Conservation (phyloP, 37 sponge, comb jelly and placozoan species). For the Cliona cf. orientalis region DNA sequence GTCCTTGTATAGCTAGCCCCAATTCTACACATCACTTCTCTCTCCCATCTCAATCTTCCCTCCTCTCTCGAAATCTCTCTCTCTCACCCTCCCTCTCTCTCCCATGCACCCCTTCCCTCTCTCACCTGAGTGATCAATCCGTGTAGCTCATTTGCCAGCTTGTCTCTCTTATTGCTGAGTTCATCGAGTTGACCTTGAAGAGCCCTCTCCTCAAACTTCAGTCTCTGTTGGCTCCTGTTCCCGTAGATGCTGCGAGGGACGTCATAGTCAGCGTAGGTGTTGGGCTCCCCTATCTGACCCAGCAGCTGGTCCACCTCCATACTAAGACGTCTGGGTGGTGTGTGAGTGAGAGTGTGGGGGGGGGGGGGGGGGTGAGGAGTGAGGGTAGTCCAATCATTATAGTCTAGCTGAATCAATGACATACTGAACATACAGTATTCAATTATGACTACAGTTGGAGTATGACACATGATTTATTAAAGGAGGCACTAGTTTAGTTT, state of each 20-base stretch:
- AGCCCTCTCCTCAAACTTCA: constrained; percentile 5
- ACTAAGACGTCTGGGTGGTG: constrained; percentile 33
- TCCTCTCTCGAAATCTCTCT: no score
- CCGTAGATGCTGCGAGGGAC: neutral
- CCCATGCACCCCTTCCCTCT: no score
- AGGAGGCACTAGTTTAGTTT: no score
- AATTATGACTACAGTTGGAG: no score
- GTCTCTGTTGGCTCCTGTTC: neutral
- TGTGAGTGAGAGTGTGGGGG: constrained; percentile 33
- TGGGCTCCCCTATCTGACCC: constrained; percentile 12
- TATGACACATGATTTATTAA: no score
- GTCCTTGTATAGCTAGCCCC: no score
- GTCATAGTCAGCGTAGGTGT: neutral
- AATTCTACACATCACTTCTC: neutral
- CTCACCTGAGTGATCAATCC: constrained; percentile 39
- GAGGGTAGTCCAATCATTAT: no score
- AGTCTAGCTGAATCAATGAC: no score
- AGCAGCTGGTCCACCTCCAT: constrained; percentile 47
- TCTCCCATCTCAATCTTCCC: no score
- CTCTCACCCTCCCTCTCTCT: no score
- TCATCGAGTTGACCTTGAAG: constrained; percentile 7
- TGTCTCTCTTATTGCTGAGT: constrained; percentile 17
- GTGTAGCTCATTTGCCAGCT: constrained; percentile 30
- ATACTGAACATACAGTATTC: no score
- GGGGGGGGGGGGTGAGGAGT: no score